Base-by-base conservation (phyloP, 2,113 vertebrate genomes). In the Ciconia boyciana region DNA sequence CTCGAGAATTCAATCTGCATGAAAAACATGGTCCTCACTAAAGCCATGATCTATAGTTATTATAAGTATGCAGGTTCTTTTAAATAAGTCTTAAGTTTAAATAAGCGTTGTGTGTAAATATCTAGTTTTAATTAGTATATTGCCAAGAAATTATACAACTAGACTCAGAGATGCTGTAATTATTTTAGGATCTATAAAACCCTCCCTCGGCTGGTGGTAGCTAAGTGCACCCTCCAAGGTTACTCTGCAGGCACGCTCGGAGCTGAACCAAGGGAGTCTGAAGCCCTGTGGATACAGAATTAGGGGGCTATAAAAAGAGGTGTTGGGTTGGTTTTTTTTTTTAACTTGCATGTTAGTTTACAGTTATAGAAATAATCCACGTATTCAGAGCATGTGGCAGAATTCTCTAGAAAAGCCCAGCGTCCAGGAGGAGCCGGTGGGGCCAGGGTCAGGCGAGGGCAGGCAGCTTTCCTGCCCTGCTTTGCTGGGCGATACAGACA, bases 61-160 rank as follows among this genome's bases (percentile, higher is more conserved):
- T 55, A 7, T 19, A 83, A 83, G 77, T 16, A 49, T 25, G 55
- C 49, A 78, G 69, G 58, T 84, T 92, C 91, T 89, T 87, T 85
- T 49, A 92, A 93, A 48, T 34, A 95, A 84, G 60, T 43, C 76
- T 90, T 43, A 78, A 81, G 89, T 92, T 95, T 94, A 95, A 93
- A 84, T 74, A 93, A 91, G 71, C 5, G 4, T 64, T 87, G 66
- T 93, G 55, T 91, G 89, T 93, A 94, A 95, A 95, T 94, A 96
- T 28, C 93, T 70, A 6, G 3, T 69, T 97, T 95, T 95, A 96
- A 94, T 95, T 94, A 95, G 66, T 26, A 51, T 83, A 91, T 94
- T 89, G 89, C 65, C 74, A 89, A 85, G 91, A 91, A 93, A 95
- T 91, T 91, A 92, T 89, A 96, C 76, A 91, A 61, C 83, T 72